These are phyloP conservation scores for Sycobia sp. DNA, from an alignment of 1,140 invertebrate genomes.

Conservation along the genomic window DNA sequence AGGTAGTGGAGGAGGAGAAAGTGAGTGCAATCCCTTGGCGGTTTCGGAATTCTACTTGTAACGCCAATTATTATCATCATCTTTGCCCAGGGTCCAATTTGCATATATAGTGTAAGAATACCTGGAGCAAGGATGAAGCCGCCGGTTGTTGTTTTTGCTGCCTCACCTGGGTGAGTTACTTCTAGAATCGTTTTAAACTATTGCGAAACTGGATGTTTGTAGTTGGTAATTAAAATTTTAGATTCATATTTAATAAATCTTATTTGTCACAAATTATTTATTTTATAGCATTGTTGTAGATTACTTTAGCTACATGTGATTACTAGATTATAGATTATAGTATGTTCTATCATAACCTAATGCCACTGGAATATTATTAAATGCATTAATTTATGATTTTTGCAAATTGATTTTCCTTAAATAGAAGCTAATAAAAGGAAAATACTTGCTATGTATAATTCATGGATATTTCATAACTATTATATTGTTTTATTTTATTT, in stretches of 20 bases:
- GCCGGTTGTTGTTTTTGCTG: not conserved
- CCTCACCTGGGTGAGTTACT: conserved; percentile 13
- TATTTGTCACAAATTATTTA: not conserved
- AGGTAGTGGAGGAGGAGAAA: not conserved
- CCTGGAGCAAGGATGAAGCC: not conserved
- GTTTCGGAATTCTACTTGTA: not conserved
- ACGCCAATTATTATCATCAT: not conserved
- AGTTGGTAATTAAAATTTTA: not conserved
- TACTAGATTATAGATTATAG: not conserved
- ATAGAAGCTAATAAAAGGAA: no score
- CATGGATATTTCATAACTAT: no score
- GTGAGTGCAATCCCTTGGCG: not conserved
- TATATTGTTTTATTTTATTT: no score
- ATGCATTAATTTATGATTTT: no score
- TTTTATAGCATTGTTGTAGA: not conserved
- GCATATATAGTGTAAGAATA: not conserved
- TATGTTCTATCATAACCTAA: no score
- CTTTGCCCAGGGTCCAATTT: not conserved
- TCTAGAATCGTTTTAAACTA: not conserved
- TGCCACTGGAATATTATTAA: no score
- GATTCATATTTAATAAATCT: not conserved
- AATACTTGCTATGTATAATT: no score
- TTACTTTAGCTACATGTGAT: not conserved
- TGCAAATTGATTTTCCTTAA: no score
- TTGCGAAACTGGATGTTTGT: not conserved